A percentile compares a stretch with the other conserved stretches of the same genome.
These are phyloP conservation scores for Frankliniella fusca DNA, from an alignment of 2,888 invertebrate genomes.

Conservation along the genomic window DNA sequence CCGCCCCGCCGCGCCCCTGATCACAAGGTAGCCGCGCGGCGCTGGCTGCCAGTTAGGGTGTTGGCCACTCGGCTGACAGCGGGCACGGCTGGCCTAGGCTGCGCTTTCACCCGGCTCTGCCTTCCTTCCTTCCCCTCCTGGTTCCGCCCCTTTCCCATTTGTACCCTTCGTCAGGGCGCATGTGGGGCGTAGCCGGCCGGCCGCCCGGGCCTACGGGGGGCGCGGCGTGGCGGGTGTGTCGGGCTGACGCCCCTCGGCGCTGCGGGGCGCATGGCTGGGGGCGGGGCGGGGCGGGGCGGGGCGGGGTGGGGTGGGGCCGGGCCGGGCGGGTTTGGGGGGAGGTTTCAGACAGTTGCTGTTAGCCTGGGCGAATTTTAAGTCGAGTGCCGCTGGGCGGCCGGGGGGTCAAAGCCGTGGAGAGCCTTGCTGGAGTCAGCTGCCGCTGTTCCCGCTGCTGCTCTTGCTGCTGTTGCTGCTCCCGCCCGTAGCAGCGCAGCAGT, in stretches of 20 bases:
- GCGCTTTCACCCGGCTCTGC: neutral
- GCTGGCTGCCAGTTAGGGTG: neutral
- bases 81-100: neutral
- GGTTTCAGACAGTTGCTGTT: neutral
- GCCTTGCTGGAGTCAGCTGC: no score
- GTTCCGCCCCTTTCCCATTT: slow-evolving; percentile 7
- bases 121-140: neutral
- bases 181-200: neutral
- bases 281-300: neutral
- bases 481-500: no score
- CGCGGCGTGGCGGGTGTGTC: neutral
- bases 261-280: neutral
- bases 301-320: neutral
- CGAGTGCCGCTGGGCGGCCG: no score
- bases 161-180: neutral
- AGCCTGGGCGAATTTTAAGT: neutral
- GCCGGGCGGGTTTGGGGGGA: neutral
- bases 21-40: neutral
- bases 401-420: no score
- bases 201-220: neutral
- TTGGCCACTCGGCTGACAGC: neutral
- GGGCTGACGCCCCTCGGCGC: neutral
- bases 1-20: neutral
- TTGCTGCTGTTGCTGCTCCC: no score
- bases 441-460: no score